Conservation (phyloP, 2,797 vertebrate genomes). For the Enteromius viviparus region DNA sequence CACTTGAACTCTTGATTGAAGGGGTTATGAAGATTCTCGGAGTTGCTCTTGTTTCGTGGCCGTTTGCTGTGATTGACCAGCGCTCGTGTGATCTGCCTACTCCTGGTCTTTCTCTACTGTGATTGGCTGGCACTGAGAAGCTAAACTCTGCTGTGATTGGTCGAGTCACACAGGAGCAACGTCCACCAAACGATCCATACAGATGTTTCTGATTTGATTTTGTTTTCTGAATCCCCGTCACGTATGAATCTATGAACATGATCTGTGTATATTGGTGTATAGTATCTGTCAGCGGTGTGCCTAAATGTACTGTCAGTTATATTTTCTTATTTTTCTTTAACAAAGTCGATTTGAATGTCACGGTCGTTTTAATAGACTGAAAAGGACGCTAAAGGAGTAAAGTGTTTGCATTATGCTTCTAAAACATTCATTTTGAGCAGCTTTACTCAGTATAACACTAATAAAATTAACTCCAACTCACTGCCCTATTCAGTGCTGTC, state of each 20-base stretch:
- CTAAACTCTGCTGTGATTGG: constrained; percentile 63
- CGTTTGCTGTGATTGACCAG: constrained; percentile 47
- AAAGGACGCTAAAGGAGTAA: constrained; percentile 74
- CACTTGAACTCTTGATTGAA: constrained; percentile 67
- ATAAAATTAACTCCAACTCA: constrained; percentile 90
- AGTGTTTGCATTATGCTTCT: constrained; percentile 88
- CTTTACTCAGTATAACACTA: constrained; percentile 92
- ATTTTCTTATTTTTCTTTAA: constrained; percentile 89
- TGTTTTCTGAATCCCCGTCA: constrained; percentile 69
- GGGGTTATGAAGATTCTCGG: neutral
- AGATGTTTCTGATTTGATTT: constrained; percentile 64
- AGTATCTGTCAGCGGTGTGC: constrained; percentile 96
- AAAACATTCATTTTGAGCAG: constrained; percentile 86
- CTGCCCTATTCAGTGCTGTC: constrained; percentile 56
- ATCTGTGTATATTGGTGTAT: constrained; percentile 86
- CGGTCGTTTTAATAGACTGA: constrained; percentile 84
- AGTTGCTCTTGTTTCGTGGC: constrained; percentile 31
- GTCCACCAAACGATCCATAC: constrained; percentile 52
- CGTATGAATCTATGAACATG: constrained; percentile 76
- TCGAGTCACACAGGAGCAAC: constrained; percentile 51
- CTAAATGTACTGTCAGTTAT: constrained; percentile 92
- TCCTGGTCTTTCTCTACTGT: constrained; percentile 58
- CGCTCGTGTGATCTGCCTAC: constrained; percentile 57
- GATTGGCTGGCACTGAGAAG: constrained; percentile 66
- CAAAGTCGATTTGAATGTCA: constrained; percentile 84